phyloP scores from a whole-genome alignment of 2,797 vertebrate genomes.

The Oophaga sylvatica region DNA sequence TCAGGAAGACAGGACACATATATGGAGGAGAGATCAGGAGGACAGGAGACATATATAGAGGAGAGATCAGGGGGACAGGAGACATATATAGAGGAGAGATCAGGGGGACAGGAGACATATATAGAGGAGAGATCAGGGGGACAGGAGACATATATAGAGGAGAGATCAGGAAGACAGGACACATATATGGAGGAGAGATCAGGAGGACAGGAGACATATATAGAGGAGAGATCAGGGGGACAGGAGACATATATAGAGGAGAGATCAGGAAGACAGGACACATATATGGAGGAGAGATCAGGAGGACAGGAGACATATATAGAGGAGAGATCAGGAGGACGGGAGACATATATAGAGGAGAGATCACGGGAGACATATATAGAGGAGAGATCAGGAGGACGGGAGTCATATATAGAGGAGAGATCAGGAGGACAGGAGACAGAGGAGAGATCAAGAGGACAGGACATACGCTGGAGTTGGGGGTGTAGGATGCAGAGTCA shows the following conservation, averaged over 20 bases:
- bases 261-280: too few relatives aligned
- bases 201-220: neutral
- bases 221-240: neutral
- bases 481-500: neutral
- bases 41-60: neutral
- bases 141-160: neutral
- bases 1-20: too few relatives aligned
- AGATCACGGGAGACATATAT: neutral
- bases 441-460: neutral
- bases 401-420: neutral
- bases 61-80: neutral
- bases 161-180: too few relatives aligned
- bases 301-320: neutral
- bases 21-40: neutral
- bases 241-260: neutral
- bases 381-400: neutral
- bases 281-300: neutral
- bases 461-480: too few relatives aligned
- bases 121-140: neutral
- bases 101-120: neutral
- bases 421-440: neutral
- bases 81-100: neutral
- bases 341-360: neutral
- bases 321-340: neutral
- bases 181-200: neutral